Evolutionary conservation across 1,140 invertebrate species (phyloP).

Genomic region (Drosophila ogumai): DNA sequence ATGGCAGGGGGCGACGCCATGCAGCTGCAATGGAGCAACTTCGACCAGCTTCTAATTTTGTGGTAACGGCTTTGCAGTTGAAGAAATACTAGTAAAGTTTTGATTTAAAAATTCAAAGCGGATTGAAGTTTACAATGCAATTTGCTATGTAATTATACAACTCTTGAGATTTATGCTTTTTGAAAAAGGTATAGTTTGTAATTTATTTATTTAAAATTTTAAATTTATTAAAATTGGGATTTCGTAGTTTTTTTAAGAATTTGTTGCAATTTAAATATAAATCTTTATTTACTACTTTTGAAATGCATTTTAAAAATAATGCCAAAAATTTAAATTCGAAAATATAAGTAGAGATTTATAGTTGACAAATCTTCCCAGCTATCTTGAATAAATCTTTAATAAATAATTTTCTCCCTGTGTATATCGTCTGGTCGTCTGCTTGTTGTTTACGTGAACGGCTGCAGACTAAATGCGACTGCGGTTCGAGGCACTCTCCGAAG

Average conservation of each 20-base stretch:
- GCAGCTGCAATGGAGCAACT: conserved; percentile 6
- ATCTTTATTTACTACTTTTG: not conserved
- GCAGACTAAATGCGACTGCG: conserved; percentile 64
- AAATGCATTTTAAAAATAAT: no score
- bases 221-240: not conserved
- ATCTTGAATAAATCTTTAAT: not conserved
- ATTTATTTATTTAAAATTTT: no score
- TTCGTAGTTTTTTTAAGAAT: not conserved
- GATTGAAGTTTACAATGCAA: not conserved
- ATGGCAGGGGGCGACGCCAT: not conserved
- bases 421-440: conserved; percentile 13
- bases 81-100: not conserved
- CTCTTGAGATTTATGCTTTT: no score
- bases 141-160: no score
- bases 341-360: not conserved
- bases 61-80: conserved; percentile 19
- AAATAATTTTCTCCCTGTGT: not conserved
- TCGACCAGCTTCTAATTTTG: conserved; percentile 65
- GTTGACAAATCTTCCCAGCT: not conserved
- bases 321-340: not conserved
- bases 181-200: no score
- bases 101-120: not conserved
- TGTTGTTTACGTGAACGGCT: conserved; percentile 44
- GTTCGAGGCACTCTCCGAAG: conserved; percentile 34
- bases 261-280: not conserved